Evolutionary conservation across 2,888 invertebrate species (phyloP), one percentile per base, ranked within the genome.

Genomic region (Cheilosia soror): DNA sequence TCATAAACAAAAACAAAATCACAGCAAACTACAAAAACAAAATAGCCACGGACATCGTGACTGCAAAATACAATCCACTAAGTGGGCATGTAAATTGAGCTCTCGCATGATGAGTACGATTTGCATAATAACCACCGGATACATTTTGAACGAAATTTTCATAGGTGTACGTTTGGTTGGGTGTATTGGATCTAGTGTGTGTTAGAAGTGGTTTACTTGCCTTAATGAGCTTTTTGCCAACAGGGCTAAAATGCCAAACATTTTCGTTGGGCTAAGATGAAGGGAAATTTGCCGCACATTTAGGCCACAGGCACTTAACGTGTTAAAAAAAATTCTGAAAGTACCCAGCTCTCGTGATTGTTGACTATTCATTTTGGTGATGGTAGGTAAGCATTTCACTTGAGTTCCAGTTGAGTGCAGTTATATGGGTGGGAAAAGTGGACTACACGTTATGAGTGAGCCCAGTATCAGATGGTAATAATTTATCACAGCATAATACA

Each of bases 11-110:
- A 37, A 4, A 37, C 20, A 37, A 62, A 62, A 51, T 31, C 27
- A 42, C 9, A 37, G 29, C 47, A 72, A 51, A 37, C 37, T 37
- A 11, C 3, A 11, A 33, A 44, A 42, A 51, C 40, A 44, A 62
- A 51, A 37, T n/a, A 72, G 31, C 72, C 62, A 44, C 53, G 53
- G 53, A 31, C 53, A 73, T 42, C 31, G 20, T 44, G 42, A 62
- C 72, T 62, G 42, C 72, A 63, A 62, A 20, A 73, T 63, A 65
- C 73, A 75, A 69, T 69, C 57, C 73, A 63, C 73, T 75, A 75
- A 75, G 73, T 75, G 63, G 73, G 47, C 73, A 75, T 75, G 73
- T 65, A 75, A 75, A 75, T 75, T 75, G 73, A 75, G 63, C 73
- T 57, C 73, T 75, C 73, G 73, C 73, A 75, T 75, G 73, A 65